Percentiles rank a stretch among this genome's conserved stretches.
phyloP scores from a whole-genome alignment of 1,140 invertebrate species.

The Drosophila tsacasi region DNA sequence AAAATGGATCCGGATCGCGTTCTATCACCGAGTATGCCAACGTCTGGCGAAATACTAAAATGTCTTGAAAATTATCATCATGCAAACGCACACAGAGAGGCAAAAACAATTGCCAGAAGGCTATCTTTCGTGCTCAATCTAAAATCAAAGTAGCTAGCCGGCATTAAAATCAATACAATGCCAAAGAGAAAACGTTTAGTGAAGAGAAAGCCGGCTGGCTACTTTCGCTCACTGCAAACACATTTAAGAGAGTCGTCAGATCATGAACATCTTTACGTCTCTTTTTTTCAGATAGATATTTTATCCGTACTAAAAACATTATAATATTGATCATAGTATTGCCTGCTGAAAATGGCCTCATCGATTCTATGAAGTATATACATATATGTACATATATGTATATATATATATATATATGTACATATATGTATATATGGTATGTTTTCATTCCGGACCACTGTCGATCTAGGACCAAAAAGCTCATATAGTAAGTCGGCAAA shows the following conservation, averaged over 20 bases:
- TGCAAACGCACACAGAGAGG: constrained; percentile 34
- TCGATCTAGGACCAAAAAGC: not conserved
- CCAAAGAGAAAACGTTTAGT: constrained; percentile 4
- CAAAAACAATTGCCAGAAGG: constrained; percentile 23
- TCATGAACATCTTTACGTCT: not conserved
- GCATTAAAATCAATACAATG: constrained; percentile 54
- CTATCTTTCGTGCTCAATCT: constrained; percentile 56
- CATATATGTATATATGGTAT: no score
- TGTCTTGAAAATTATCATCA: constrained; percentile 34
- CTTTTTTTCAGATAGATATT: not conserved
- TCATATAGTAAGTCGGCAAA: not conserved
- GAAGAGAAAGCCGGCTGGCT: not conserved
- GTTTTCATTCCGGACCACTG: not conserved
- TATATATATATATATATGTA: no score
- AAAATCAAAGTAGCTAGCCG: constrained; percentile 44
- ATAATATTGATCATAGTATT: not conserved
- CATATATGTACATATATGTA: not conserved
- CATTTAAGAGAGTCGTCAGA: constrained; percentile 14
- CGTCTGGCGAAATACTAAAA: constrained; percentile 60
- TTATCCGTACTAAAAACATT: not conserved
- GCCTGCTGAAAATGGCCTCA: not conserved
- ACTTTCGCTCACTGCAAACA: constrained; percentile 7
- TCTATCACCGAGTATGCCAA: constrained; percentile 46
- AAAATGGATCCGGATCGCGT: constrained; percentile 1
- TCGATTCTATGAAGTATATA: not conserved